Base-by-base conservation (phyloP, 2,888 invertebrate species). In the Drosophila neonasuta region DNA sequence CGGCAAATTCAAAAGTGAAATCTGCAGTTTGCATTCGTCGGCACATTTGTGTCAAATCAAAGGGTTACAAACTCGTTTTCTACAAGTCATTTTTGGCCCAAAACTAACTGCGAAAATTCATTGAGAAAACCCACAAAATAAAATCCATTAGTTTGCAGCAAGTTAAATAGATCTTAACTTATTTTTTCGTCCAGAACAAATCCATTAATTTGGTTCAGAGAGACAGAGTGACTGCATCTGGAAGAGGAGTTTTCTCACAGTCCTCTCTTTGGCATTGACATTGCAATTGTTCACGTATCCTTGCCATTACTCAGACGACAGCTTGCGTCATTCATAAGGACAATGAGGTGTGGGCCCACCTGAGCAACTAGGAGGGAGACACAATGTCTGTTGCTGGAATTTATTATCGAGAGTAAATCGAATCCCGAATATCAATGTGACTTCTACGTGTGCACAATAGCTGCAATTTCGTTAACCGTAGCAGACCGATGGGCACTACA, bases 221-320 rank as follows among this genome's bases (percentile, higher is more conserved):
- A 20, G 20, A 20, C 3, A 20, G 3, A 60, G 15, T 34, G 41
- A 45, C 42, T 54, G 57, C 50, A 39, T 45, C 15, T 52, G n/a
- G 17, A 20, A 5, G 30, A 17, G 9, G 11, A 70, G 24, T 76
- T 80, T 74, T 80, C 86, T 70, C 86, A 83, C 74, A 79, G 72
- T 81, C 52, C 24, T 13, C 11, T 10, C 9, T 2, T 10, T 32
- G 24, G 20, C n/a, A 24, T 24, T 20, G 34, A 41, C 7, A 46
- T 48, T 67, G 67, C 80, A 83, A 81, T 81, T 75, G 74, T 73
- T 59, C 85, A 81, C 78, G 81, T 76, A 70, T 66, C 66, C 68
- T 78, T 69, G 76, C 76, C 82, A 88, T 86, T 86, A 82, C 79
- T 88, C 88, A 87, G 63, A 49, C 74, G 84, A 78, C 80, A 83